Conservation (phyloP, 64 coral and sea anemone species). For the Stichodactyla mertensii region DNA sequence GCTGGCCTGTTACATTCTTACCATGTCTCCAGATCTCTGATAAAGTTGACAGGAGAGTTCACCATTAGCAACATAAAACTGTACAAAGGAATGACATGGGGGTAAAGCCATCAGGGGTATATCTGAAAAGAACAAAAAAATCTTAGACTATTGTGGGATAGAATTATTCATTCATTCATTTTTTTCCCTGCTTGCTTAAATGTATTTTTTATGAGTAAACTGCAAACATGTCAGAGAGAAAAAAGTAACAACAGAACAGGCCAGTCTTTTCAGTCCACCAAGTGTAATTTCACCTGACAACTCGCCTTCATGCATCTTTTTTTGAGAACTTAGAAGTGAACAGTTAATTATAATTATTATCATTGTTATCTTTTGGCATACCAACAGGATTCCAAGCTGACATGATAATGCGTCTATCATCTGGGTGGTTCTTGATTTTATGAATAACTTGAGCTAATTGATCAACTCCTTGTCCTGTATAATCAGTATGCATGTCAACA, state of each 20-base stretch:
- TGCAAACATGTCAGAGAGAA: too few species aligned
- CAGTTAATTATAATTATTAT: too few species aligned
- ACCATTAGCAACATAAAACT: conserved; percentile 87
- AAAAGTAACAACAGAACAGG: too few species aligned
- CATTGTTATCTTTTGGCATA: neutral
- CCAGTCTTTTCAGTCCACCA: too few species aligned
- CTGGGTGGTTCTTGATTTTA: conserved; percentile 87
- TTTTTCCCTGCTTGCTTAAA: too few species aligned
- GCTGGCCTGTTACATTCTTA: neutral
- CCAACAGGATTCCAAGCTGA: conserved; percentile 94
- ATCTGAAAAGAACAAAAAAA: conserved; percentile 35
- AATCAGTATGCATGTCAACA: conserved; percentile 67
- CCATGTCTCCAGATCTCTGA: conserved; percentile 90
- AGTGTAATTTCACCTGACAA: too few species aligned
- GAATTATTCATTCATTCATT: too few species aligned
- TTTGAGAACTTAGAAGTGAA: too few species aligned
- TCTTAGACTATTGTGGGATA: neutral
- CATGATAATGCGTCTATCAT: conserved; percentile 91
- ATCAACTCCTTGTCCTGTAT: conserved; percentile 69
- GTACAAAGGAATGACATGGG: conserved; percentile 73
- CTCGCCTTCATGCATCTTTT: too few species aligned
- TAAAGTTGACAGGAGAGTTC: conserved; percentile 85
- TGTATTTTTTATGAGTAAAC: too few species aligned
- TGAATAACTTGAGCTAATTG: conserved; percentile 79
- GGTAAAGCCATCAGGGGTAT: conserved; percentile 77